Conservation (phyloP, 2,797 vertebrate species). For the Eleutherodactylus coqui region DNA sequence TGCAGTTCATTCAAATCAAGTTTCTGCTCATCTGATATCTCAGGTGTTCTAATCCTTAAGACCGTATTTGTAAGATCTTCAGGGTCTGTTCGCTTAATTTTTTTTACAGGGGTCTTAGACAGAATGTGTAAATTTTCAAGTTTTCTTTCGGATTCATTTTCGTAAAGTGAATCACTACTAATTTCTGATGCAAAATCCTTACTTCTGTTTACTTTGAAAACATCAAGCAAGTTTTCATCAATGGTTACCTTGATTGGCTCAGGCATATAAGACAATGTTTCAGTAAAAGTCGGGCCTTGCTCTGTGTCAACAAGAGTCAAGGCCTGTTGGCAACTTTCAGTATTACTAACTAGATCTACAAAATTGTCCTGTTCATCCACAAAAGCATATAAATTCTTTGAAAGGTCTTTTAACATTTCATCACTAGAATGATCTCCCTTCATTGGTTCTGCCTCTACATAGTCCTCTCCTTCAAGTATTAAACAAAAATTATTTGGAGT, state of each 20-base stretch:
- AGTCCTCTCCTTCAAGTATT: conserved; percentile 81
- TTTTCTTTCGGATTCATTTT: conserved; percentile 67
- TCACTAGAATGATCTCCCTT: conserved; percentile 65
- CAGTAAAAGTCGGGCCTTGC: conserved; percentile 68
- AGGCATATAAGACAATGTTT: conserved; percentile 76
- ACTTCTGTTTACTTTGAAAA: conserved; percentile 77
- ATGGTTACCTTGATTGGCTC: conserved; percentile 76
- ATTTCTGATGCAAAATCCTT: conserved; percentile 73
- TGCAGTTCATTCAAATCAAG: conserved; percentile 26
- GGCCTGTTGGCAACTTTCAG: conserved; percentile 63
- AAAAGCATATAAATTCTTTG: conserved; percentile 43
- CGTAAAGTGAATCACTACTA: conserved; percentile 69
- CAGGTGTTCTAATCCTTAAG: conserved; percentile 65
- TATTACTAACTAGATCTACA: conserved; percentile 46
- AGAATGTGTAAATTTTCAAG: conserved; percentile 63
- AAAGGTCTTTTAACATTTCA: conserved; percentile 47
- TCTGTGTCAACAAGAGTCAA: conserved; percentile 68
- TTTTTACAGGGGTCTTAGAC: conserved; percentile 57
- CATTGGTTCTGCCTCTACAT: not conserved
- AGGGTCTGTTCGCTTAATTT: conserved; percentile 65
- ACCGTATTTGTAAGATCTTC: conserved; percentile 53
- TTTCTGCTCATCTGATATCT: conserved; percentile 63
- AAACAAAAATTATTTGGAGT: conserved; percentile 83
- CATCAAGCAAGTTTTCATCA: conserved; percentile 77
- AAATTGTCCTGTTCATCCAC: conserved; percentile 49